These are phyloP conservation scores for Rhynchopsitta pachyrhyncha DNA, from an alignment of 2,113 vertebrate genomes.

Conservation along the genomic window DNA sequence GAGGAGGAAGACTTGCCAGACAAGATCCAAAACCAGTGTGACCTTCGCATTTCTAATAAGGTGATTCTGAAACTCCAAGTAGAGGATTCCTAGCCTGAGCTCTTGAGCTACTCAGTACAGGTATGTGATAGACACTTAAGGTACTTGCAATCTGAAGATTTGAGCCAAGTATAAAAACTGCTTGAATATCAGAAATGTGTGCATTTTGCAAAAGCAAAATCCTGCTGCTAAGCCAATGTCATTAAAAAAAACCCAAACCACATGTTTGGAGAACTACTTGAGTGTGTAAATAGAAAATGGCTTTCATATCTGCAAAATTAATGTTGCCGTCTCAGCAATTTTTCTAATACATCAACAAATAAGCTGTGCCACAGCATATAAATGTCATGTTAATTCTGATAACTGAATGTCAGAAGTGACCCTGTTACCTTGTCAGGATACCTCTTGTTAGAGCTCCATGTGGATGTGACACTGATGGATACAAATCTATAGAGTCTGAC, in stretches of 20 bases:
- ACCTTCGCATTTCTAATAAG: neutral
- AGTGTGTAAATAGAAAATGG: neutral
- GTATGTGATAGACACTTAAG: neutral
- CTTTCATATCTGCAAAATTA: neutral
- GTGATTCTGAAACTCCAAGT: neutral
- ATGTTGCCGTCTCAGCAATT: neutral
- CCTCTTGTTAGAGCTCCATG: neutral
- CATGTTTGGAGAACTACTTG: neutral
- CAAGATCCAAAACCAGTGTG: neutral
- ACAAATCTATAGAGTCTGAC: neutral
- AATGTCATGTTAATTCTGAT: neutral
- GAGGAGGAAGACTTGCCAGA: neutral
- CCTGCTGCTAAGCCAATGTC: neutral
- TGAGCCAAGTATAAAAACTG: neutral
- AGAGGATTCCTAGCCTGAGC: neutral
- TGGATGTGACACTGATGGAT: neutral
- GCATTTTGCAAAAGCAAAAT: neutral
- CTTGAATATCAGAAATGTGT: neutral
- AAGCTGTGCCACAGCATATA: neutral
- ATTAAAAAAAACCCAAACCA: neutral
- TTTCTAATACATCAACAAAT: neutral
- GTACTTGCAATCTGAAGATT: neutral
- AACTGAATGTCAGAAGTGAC: neutral
- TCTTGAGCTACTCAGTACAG: neutral
- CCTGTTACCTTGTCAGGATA: neutral